Evolutionary conservation across 2,797 vertebrate species (phyloP).

Genomic region (Phyllotis vaccarum): DNA sequence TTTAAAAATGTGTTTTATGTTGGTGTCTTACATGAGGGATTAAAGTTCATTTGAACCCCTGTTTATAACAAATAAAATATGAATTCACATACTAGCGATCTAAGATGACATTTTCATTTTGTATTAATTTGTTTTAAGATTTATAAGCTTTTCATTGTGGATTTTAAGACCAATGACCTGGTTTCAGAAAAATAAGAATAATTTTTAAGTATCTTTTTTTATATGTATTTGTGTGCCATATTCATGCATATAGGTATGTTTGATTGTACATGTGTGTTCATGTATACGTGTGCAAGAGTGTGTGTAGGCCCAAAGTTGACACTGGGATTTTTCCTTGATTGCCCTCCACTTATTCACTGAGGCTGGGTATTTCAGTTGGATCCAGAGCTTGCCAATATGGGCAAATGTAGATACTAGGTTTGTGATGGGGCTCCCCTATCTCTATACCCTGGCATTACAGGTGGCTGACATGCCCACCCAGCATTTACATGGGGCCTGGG

Average conservation of each 20-base stretch:
- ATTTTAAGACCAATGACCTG: neutral
- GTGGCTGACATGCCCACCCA: too few relatives aligned
- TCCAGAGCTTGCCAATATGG: neutral
- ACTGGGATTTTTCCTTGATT: neutral
- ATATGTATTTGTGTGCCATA: neutral
- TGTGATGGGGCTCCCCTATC: neutral
- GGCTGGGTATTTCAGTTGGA: neutral
- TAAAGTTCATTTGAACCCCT: conserved; percentile 26
- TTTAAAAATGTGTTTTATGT: conserved; percentile 12
- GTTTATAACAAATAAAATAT: neutral
- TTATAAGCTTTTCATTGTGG: neutral
- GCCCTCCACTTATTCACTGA: neutral
- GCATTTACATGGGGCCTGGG: too few relatives aligned
- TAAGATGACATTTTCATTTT: conserved; percentile 57
- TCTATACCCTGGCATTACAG: neutral
- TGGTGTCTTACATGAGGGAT: conserved; percentile 28
- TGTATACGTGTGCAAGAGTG: too few relatives aligned
- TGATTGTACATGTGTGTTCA: neutral
- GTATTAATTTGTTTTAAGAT: conserved; percentile 29
- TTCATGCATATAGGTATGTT: neutral
- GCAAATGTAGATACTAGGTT: too few relatives aligned
- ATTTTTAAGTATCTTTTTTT: neutral
- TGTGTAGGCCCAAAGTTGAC: neutral
- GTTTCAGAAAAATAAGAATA: neutral
- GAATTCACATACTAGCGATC: conserved; percentile 20